Base-by-base conservation (phyloP, 2,888 invertebrate genomes). In the Kryphioiulus occultus region DNA sequence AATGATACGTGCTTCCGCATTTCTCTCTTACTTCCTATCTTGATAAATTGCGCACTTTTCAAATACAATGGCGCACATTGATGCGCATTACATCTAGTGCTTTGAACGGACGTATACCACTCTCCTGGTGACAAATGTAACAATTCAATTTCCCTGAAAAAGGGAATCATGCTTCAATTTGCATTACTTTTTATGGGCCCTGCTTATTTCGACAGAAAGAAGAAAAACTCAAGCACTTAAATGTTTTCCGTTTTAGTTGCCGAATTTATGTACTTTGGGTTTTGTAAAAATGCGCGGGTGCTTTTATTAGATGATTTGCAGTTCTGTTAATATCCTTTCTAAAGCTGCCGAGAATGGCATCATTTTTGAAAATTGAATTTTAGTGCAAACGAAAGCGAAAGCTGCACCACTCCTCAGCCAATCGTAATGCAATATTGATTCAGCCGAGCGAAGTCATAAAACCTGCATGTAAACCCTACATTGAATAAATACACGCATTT, bases 121-220 rank as follows among this genome's bases (percentile, higher is more conserved):
- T 68, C 68, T 68, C 26, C 0, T 5, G 68, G 68, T 68, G 68
- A 68, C 68, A 68, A 68, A 68, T 68, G 68, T 26, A n/a, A 68
- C 68, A 26, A 68, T 68, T 68, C 68, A 68, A 68, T 68, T 68
- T 68, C 68, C 68, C 68, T 68, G 10, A 68, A 68, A 68, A 68
- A 68, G 68, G 68, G 68, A 68, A 68, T 68, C 68, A 68, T 68
- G 68, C 68, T 68, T 68, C 68, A 68, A 68, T 68, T 68, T 68
- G 68, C 68, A 68, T 68, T 68, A 68, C 7, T 68, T 68, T 68
- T 68, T 68, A 68, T 68, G 68, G 68, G 68, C 7, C 68, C n/a
- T 26, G 26, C 68, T 68, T 68, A 68, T 68, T 68, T 68, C 22
- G 26, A 26, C 7, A 68, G 26, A 26, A 68, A 68, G 26, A 26